Percentiles rank a stretch among this genome's conserved stretches.
phyloP scores from a whole-genome alignment of 2,797 vertebrate genomes.

The Agapornis canus region DNA sequence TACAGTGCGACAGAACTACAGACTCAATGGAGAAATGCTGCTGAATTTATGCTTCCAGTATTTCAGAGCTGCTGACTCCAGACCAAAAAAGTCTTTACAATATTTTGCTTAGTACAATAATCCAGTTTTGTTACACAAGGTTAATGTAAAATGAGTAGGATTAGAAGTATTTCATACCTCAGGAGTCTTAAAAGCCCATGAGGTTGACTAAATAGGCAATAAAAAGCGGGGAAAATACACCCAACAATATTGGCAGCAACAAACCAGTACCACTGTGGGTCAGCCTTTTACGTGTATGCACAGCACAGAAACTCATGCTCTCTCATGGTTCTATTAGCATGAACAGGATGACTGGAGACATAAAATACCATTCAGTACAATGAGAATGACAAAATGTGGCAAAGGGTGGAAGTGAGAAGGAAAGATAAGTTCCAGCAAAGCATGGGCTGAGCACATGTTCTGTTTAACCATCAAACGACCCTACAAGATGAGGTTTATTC shows the following conservation, averaged over 20 bases:
- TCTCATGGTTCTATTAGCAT: not conserved
- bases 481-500: not conserved
- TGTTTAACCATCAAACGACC: not conserved
- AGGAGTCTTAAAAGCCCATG: not conserved
- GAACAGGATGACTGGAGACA: not conserved
- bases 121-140: not conserved
- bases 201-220: not conserved
- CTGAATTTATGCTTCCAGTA: not conserved
- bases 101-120: not conserved
- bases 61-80: not conserved
- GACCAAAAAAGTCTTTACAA: not conserved
- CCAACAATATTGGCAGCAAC: not conserved
- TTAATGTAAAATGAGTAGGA: not conserved
- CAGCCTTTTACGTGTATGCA: not conserved
- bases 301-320: not conserved
- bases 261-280: not conserved
- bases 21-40: not conserved
- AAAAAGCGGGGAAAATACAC: not conserved
- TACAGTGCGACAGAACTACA: not conserved
- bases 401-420: not conserved
- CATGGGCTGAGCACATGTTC: not conserved
- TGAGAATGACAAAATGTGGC: not conserved
- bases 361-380: not conserved
- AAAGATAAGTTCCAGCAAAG: not conserved
- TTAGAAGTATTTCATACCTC: not conserved